These are phyloP conservation scores for Barbus barbus DNA, from an alignment of 2,113 vertebrate species.

Conservation along the genomic window DNA sequence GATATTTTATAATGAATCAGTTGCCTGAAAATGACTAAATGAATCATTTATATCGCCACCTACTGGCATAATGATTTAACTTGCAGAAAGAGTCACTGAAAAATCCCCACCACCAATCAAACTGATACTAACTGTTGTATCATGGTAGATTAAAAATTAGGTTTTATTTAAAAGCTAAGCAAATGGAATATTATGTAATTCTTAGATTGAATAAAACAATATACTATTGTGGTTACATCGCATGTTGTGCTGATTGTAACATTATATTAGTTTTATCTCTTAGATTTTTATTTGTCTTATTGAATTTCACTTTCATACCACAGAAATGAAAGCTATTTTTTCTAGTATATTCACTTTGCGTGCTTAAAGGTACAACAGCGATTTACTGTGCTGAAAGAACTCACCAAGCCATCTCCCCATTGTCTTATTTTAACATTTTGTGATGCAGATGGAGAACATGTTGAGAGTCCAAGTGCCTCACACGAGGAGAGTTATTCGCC, in stretches of 20 bases:
- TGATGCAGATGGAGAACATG: conserved; percentile 73
- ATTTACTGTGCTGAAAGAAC: conserved; percentile 25
- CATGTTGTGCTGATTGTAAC: neutral
- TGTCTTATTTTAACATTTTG: conserved; percentile 53
- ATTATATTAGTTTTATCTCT: neutral
- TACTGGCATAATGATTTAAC: neutral
- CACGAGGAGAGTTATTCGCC: conserved; percentile 72
- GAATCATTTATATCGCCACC: neutral
- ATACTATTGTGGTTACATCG: neutral
- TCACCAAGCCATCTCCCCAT: conserved; percentile 31
- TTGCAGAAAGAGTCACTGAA: neutral
- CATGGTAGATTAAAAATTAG: neutral
- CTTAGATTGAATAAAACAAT: neutral
- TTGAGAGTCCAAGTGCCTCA: conserved; percentile 65
- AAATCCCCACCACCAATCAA: neutral
- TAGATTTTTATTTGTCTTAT: neutral
- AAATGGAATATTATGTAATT: neutral
- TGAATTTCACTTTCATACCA: neutral
- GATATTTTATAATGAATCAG: neutral
- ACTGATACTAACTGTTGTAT: neutral
- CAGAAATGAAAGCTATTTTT: neutral
- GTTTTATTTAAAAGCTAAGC: neutral
- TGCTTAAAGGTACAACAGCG: neutral
- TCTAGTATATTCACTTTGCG: neutral
- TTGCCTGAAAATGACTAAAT: neutral